Base-by-base conservation (phyloP, 1,140 invertebrate genomes). In the Pinna nobilis region DNA sequence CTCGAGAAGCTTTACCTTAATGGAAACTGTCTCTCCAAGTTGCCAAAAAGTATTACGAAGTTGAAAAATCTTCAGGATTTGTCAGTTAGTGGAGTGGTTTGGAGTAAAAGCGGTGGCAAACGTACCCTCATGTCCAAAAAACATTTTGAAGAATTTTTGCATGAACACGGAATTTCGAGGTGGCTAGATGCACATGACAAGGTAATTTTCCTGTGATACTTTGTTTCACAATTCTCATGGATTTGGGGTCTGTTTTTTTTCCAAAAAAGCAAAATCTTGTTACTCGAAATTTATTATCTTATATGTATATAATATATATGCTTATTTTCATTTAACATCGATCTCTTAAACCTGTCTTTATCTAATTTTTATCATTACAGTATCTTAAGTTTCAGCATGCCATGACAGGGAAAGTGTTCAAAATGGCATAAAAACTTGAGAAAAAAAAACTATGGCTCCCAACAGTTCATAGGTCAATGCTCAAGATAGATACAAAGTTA, bases 51-150 rank as follows among this genome's bases (percentile, higher is more conserved):
- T 65, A 70, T 88, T 20, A 39, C 49, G n/a, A 78, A 82, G 20
- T 64, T 88, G 4, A 59, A 71, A 30, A 78, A 80, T 28, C 73
- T 88, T 18, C 55, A 70, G 28, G 75, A 83, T n/a, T 70, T 88
- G 28, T 73, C 73, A 23, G 65, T 87, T 32, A 76, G 81, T 23
- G 81, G 60, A 78, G 83, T 79, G 74, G 69, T 25, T 66, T 83
- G 51, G 78, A 15, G 35, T 11, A 35, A 50, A 50, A 57, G 25
- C 18, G 37, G 65, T 51, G 35, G n/a, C n/a, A n/a, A 53, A 30
- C 28, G 13, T 1, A 41, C 23, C 23, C 30, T 49, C 13, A 6
- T 39, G 2, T 50, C 44, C 2, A 55, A 32, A 3, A 30, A 64
- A 6, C 30, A n/a, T 5, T 76, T 70, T 51, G 55, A 70, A 41